Percentiles rank a stretch among this genome's conserved stretches.
These are phyloP conservation scores for Raphicerus campestris DNA, from an alignment of 2,113 vertebrate species.

Conservation along the genomic window DNA sequence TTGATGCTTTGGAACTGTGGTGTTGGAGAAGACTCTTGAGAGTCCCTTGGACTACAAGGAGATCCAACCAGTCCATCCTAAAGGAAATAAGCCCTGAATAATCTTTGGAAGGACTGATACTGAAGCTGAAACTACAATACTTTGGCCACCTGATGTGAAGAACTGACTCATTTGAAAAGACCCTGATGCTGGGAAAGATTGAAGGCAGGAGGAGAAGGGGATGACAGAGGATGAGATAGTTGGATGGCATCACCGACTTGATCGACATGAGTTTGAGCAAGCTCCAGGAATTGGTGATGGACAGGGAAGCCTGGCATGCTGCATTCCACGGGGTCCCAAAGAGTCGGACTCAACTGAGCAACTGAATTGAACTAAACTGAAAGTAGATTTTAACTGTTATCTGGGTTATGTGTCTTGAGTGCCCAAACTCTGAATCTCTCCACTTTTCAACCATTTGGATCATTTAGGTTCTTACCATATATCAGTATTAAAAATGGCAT, in stretches of 20 bases:
- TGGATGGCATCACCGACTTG: background rate
- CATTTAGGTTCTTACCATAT: background rate
- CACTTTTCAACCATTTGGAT: background rate
- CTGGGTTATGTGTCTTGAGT: background rate
- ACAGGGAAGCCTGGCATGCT: background rate
- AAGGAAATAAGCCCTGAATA: background rate
- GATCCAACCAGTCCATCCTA: background rate
- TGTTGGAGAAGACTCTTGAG: background rate
- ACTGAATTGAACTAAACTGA: background rate
- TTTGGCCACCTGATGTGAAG: background rate
- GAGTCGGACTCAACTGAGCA: fast-evolving
- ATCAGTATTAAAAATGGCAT: background rate
- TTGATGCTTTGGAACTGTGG: background rate
- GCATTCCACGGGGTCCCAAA: background rate
- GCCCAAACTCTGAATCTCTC: background rate
- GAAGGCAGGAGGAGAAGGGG: background rate
- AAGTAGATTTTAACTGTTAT: background rate
- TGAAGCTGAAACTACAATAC: background rate
- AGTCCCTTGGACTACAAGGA: background rate
- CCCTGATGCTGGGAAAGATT: background rate
- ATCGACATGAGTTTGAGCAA: background rate
- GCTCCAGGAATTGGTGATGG: background rate
- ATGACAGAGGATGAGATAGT: background rate
- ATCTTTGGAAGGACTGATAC: background rate
- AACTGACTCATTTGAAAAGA: background rate